These are phyloP conservation scores for Riparia riparia DNA, from an alignment of 2,113 vertebrate species.

Conservation along the genomic window DNA sequence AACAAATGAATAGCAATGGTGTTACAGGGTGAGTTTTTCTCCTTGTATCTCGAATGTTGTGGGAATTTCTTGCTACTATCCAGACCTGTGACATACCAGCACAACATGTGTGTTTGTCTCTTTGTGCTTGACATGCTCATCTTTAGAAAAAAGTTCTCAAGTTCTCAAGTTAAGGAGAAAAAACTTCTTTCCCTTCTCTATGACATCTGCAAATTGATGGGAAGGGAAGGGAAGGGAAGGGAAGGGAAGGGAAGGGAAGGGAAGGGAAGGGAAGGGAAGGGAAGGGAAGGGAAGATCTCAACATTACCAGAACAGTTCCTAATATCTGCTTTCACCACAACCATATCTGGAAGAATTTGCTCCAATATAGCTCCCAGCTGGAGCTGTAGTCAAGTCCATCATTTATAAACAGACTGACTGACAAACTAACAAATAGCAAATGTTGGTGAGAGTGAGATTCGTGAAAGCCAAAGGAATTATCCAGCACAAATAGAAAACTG, in stretches of 20 bases:
- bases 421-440: constrained; percentile 49
- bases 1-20: neutral
- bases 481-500: neutral
- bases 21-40: neutral
- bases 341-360: constrained; percentile 17
- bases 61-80: neutral
- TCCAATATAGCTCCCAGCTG: constrained; percentile 45
- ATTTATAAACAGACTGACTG: constrained; percentile 5
- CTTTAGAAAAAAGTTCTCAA: neutral
- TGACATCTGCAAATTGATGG: neutral
- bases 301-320: neutral
- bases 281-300: fast-evolving
- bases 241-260: fast-evolving
- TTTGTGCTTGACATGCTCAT: neutral
- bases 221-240: fast-evolving
- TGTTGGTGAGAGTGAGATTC: neutral
- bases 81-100: neutral
- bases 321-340: constrained; percentile 13
- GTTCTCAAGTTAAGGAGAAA: neutral
- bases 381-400: constrained; percentile 29
- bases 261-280: fast-evolving
- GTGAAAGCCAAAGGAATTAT: constrained; percentile 16
- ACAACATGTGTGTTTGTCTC: neutral
- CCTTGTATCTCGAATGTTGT: neutral
- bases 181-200: neutral